A percentile compares a stretch with the other conserved stretches of the same genome.
Conservation (phyloP, 2,888 invertebrate genomes). For the Kuschelorhynchus macadamiae region DNA sequence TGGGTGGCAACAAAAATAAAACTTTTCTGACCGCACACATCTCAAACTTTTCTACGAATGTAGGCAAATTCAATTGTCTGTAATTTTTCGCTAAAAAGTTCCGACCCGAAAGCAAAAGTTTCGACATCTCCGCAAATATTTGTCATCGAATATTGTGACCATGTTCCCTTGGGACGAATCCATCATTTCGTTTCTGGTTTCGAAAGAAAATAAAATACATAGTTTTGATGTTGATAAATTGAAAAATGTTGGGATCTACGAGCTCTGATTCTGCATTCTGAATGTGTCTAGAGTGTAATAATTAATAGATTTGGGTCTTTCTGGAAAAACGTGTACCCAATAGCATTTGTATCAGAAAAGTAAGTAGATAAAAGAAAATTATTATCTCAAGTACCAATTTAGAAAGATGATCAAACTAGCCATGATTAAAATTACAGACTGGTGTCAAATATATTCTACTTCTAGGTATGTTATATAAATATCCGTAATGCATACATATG, state of each 20-base stretch:
- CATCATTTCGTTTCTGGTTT: slow-evolving; percentile 45
- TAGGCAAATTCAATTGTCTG: slow-evolving; percentile 50
- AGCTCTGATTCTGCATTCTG: slow-evolving; percentile 5
- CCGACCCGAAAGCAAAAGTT: slow-evolving; percentile 39
- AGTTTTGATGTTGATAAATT: slow-evolving; percentile 46
- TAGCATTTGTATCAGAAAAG: no score
- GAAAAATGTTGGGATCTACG: slow-evolving; percentile 37
- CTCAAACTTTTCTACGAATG: slow-evolving; percentile 34
- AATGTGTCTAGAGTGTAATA: not conserved
- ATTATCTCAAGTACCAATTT: no score
- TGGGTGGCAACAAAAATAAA: slow-evolving; percentile 34
- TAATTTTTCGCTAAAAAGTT: slow-evolving; percentile 46
- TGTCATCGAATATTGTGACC: slow-evolving; percentile 51
- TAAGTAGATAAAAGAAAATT: no score
- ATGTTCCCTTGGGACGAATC: slow-evolving; percentile 43
- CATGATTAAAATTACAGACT: no score
- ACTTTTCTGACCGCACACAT: slow-evolving; percentile 36
- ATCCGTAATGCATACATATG: no score
- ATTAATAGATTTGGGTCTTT: no score
- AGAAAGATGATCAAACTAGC: no score
- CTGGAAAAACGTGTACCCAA: no score
- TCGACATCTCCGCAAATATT: slow-evolving; percentile 50
- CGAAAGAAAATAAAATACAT: slow-evolving; percentile 47
- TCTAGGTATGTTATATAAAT: no score
- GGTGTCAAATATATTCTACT: no score